phyloP scores from a whole-genome alignment of 2,797 vertebrate genomes.

The Podarcis siculus region DNA sequence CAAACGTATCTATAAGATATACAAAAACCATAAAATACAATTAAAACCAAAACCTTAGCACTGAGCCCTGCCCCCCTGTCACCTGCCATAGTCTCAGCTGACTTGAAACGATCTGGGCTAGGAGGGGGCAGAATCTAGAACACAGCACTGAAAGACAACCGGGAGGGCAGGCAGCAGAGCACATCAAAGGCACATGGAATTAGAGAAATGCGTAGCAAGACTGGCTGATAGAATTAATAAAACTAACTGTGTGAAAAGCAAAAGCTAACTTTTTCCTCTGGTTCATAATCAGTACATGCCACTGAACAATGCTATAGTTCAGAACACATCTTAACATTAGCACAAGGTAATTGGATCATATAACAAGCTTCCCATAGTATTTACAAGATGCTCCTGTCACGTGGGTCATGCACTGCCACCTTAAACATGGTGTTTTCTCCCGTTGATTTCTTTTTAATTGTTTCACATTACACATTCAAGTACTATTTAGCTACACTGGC shows the following conservation, averaged over 20 bases:
- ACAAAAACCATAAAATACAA: too few relatives aligned
- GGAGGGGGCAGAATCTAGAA: too few relatives aligned
- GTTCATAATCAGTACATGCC: neutral
- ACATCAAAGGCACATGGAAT: too few relatives aligned
- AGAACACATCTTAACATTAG: slow-evolving; percentile 46
- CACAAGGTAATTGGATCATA: slow-evolving; percentile 51
- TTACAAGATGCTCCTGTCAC: slow-evolving; percentile 56
- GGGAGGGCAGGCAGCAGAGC: too few relatives aligned
- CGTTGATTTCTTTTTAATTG: neutral
- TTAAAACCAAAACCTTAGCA: too few relatives aligned
- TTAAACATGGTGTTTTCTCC: neutral
- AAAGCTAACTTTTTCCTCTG: neutral
- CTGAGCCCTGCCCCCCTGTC: too few relatives aligned
- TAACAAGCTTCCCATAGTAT: slow-evolving; percentile 38
- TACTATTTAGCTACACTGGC: slow-evolving; percentile 40
- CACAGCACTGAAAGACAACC: too few relatives aligned
- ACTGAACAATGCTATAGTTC: neutral
- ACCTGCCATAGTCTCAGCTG: too few relatives aligned
- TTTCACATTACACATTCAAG: slow-evolving; percentile 49
- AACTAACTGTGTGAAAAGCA: neutral
- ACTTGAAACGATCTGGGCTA: too few relatives aligned
- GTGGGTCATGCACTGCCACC: neutral
- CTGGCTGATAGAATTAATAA: neutral
- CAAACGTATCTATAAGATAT: too few relatives aligned
- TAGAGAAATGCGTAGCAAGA: neutral